Base-by-base conservation (phyloP, 2,113 vertebrate species). In the Oncorhynchus kisutch region DNA sequence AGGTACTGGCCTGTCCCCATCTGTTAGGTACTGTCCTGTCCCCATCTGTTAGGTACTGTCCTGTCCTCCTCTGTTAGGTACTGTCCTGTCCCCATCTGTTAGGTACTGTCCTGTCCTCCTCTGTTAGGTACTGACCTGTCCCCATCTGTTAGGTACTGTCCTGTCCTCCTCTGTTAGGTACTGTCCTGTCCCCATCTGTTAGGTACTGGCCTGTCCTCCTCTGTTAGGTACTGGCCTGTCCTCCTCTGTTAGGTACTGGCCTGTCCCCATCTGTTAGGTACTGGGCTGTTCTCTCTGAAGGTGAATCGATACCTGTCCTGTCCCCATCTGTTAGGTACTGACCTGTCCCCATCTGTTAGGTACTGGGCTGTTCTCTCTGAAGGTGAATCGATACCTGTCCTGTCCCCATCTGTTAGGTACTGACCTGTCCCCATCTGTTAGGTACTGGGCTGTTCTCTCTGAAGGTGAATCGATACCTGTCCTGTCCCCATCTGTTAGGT, bases 101-200 rank as follows among this genome's bases (percentile, higher is more conserved):
- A 8, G 7, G 5, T 7, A 6, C 34, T 39, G 34, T 0, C 3
- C 20, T 66, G 13, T 66, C 6, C 4, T 66, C 64, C 24, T 77
- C 85, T 85, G 78, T 78, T 71, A 81, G 81, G 70, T 39, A 72
- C 82, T 39, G 82, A 81, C 80, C 57, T 60, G 86, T 12, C 84
- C 34, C 8, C 29, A 6, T 34, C 34, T 39, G 34, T 39, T 39
- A 8, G 7, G 5, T 7, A 6, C 34, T 39, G 34, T 0, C 3
- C 20, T 66, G 13, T 66, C 2, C 4, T 66, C 64, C n/a, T n/a
- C 85, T 85, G 76, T 78, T 69, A 81, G 81, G 69, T 39, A 72
- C 82, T 39, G 82, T 82, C 80, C 57, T 60, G 86, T 12, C 84
- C 9, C 16, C 29, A 4, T 31, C 29, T 31, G 29, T 31, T 31